Base-by-base conservation (phyloP, 1,140 invertebrate species). In the Drosophila sulfurigaster region DNA sequence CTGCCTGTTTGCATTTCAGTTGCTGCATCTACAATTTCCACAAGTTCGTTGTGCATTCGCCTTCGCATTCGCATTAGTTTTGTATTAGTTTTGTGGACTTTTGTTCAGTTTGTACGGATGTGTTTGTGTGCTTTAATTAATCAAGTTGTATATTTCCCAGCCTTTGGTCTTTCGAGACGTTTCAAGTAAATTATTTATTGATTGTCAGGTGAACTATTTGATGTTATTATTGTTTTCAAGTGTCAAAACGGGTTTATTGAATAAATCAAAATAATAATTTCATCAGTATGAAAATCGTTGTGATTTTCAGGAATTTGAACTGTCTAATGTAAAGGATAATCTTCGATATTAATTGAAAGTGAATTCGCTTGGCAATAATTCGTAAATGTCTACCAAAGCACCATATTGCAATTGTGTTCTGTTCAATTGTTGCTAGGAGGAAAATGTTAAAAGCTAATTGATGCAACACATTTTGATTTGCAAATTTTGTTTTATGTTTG, bases 1-100 rank as follows among this genome's bases (percentile, higher is more conserved):
- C 30, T 75, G 78, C 51, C 58, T 56, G 65, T 77, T 82, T 73
- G 41, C 71, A 69, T 58, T 79, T 77, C 69, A 76, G 64, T 78
- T 78, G 62, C 51, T 46, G 41, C 46, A 67, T 62, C 15, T 11
- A 41, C 28, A 68, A 76, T 67, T 76, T 48, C 7, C 38, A 25
- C 20, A 60, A 80, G 62, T 71, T 70, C 58, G 54, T 20, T 54
- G 11, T 54, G 35, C 35, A 38, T 38, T 38, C 35, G 35, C 8
- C 5, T 32, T 32, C 30, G 48, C 48, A 52, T 52, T 63, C 16
- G 32, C 16, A 4, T 30, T 48, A 51, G 48, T 63, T 58, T 66
- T 25, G 49, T 66, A 58, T 60, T 43, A 45, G 28, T 20, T 38
- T 30, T 48, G n/a, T 38, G 35, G 6, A 64, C 16, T 56, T 49